Evolutionary conservation across 2,797 vertebrate species (phyloP).

Genomic region (Etheostoma nigrum): DNA sequence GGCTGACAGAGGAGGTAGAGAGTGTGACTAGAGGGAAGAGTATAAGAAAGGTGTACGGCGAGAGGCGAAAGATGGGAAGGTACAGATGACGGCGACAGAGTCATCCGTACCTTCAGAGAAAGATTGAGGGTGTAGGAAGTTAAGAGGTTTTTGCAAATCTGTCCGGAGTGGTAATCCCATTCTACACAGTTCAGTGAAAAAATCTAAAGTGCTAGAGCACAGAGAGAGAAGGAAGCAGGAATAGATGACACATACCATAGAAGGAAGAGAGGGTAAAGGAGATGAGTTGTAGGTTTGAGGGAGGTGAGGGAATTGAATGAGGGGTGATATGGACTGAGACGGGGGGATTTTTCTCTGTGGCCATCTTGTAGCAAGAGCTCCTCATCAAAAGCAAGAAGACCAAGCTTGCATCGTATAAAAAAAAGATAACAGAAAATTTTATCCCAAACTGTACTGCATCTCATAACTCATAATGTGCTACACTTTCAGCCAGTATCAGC

Average conservation of each 20-base stretch:
- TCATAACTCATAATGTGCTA: constrained; percentile 56
- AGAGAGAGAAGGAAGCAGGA: constrained; percentile 15
- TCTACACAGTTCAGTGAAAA: constrained; percentile 53
- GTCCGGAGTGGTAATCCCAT: constrained; percentile 62
- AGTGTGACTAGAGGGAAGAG: constrained; percentile 9
- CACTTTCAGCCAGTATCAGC: constrained; percentile 47
- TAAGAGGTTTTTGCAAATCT: constrained; percentile 48
- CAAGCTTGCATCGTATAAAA: constrained; percentile 35
- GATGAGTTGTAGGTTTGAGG: constrained; percentile 14
- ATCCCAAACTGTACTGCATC: constrained; percentile 60
- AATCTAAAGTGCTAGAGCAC: constrained; percentile 44
- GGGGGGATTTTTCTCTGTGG: constrained; percentile 24
- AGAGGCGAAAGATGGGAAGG: constrained; percentile 17
- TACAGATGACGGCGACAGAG: not conserved
- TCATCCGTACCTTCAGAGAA: constrained; percentile 10
- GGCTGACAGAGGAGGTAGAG: constrained; percentile 12
- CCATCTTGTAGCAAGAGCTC: constrained; percentile 27
- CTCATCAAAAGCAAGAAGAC: constrained; percentile 43
- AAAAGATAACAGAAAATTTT: constrained; percentile 61
- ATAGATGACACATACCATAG: constrained; percentile 28
- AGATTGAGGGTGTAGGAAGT: constrained; percentile 27
- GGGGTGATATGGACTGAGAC: constrained; percentile 34
- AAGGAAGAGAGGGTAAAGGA: not conserved
- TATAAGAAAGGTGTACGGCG: constrained; percentile 17
- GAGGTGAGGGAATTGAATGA: constrained; percentile 39